Percentiles rank a stretch among this genome's conserved stretches.
phyloP scores from a whole-genome alignment of 2,113 vertebrate genomes.

The Phalacrocorax aristotelis region DNA sequence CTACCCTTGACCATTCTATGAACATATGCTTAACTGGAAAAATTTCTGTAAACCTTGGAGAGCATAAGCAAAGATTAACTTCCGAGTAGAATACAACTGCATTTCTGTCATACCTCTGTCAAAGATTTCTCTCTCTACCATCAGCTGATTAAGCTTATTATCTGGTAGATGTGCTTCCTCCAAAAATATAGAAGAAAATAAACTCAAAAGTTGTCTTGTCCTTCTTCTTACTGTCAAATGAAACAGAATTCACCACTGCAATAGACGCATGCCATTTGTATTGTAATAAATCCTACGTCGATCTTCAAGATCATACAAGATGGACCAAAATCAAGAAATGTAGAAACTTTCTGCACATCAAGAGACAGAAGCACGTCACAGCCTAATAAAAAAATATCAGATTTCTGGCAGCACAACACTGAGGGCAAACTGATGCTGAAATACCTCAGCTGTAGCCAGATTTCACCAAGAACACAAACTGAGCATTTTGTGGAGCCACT shows the following conservation, averaged over 20 bases:
- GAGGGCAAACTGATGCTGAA: neutral
- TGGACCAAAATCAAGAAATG: neutral
- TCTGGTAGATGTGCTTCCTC: neutral
- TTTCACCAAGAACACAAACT: neutral
- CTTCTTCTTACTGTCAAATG: neutral
- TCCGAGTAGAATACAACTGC: neutral
- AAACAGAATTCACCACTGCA: neutral
- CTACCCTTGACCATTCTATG: neutral
- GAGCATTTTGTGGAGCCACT: neutral
- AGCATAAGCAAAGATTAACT: neutral
- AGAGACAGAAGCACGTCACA: neutral
- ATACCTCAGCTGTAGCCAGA: neutral
- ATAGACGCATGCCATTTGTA: neutral
- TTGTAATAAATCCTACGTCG: neutral
- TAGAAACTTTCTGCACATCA: neutral
- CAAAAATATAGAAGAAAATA: neutral
- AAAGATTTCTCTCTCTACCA: neutral
- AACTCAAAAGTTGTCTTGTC: neutral
- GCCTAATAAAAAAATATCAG: neutral
- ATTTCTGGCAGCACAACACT: neutral
- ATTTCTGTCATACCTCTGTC: neutral
- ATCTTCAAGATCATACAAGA: neutral
- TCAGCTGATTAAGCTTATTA: neutral
- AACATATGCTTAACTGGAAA: fast-evolving
- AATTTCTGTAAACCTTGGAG: neutral